phyloP scores from a whole-genome alignment of 2,888 invertebrate genomes.

The Ceriagrion tenellum region DNA sequence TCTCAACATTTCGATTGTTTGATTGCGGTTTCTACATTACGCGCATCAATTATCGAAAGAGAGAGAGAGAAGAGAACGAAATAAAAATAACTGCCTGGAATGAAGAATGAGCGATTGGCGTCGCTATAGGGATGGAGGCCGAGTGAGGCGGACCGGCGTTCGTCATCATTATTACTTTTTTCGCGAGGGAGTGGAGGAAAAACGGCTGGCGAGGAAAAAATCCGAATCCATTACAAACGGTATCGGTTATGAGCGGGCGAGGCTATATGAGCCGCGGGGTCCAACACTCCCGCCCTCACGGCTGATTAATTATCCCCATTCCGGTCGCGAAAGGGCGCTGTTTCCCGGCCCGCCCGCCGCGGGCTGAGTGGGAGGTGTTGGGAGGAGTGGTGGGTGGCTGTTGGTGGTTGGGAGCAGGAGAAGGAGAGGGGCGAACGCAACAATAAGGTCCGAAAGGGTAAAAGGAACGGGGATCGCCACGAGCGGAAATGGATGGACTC shows the following conservation, averaged over 20 bases:
- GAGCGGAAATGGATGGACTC: background rate
- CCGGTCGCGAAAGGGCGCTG: background rate
- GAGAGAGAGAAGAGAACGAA: too few species aligned
- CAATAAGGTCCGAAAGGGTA: too few species aligned
- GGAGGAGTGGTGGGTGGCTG: background rate
- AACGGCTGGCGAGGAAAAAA: background rate
- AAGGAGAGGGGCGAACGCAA: too few species aligned
- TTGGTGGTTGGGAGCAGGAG: too few species aligned
- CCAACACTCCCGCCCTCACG: background rate
- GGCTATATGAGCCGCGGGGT: background rate
- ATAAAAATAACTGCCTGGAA: too few species aligned
- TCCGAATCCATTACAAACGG: background rate
- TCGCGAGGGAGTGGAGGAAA: background rate
- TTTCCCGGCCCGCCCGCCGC: background rate
- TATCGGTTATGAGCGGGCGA: background rate
- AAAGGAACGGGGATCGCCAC: too few species aligned
- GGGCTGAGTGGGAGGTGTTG: background rate
- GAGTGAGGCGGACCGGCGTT: background rate
- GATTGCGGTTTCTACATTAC: too few species aligned
- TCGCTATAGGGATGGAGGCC: background rate
- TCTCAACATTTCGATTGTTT: too few species aligned
- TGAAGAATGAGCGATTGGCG: background rate
- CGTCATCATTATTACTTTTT: background rate
- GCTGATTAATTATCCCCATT: background rate
- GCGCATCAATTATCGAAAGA: too few species aligned